Conservation (phyloP, 2,888 invertebrate genomes). For the Heliconius hortense region DNA sequence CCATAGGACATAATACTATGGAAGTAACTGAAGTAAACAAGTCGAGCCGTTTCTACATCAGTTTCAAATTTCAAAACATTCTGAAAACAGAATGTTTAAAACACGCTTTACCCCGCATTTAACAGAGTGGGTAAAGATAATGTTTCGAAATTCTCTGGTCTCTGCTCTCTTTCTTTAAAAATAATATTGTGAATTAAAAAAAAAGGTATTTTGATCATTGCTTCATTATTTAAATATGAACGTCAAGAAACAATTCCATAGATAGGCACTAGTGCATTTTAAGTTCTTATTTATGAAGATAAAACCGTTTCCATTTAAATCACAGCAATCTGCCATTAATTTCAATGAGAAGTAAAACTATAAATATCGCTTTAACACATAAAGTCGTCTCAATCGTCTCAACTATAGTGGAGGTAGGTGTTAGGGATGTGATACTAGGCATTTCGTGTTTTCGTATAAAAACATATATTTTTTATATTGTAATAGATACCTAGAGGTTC, state of each 20-base stretch:
- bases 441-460: neutral
- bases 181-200: neutral
- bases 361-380: conserved; percentile 37
- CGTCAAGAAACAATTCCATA: neutral
- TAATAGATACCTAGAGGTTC: too few relatives aligned
- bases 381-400: conserved; percentile 36
- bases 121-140: too few relatives aligned
- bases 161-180: too few relatives aligned
- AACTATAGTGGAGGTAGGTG: conserved; percentile 19
- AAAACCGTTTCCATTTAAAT: conserved; percentile 36
- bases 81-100: too few relatives aligned
- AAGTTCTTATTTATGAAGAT: conserved; percentile 39
- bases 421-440: conserved; percentile 28
- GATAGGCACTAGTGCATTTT: neutral
- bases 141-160: too few relatives aligned
- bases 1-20: too few relatives aligned
- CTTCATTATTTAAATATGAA: neutral
- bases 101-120: too few relatives aligned
- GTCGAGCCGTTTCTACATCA: too few relatives aligned
- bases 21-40: too few relatives aligned
- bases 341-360: conserved; percentile 38
- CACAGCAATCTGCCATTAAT: conserved; percentile 39
- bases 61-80: too few relatives aligned
- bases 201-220: neutral
- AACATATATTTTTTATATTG: neutral